Base-by-base conservation (phyloP, 2,113 vertebrate species). In the Furnarius figulus region DNA sequence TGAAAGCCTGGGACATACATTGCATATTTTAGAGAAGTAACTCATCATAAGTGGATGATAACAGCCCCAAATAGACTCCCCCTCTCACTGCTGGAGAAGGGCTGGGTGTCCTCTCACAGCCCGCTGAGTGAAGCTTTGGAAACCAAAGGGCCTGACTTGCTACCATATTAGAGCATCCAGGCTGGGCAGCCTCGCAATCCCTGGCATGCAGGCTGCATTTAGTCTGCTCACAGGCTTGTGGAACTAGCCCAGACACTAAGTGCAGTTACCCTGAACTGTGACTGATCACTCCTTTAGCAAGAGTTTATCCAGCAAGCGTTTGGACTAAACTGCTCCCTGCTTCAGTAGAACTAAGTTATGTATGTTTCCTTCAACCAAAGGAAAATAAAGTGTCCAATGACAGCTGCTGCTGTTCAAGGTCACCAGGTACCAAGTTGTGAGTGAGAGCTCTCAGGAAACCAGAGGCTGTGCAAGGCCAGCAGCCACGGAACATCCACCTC, bases 321-420 rank as follows among this genome's bases (percentile, higher is more conserved):
- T 35, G 31, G 27, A 35, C n/a, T 33, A 7, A 85, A 62, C 39
- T 49, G 23, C 74, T 91, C 19, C 2, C 31, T 82, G 50, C 18
- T 35, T 80, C 63, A 42, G 66, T 1, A 73, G 28, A 58, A 82
- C 14, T 16, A 1, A 77, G 39, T 61, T 42, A 13, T 10, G 2
- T 8, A 20, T 24, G 33, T 55, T 73, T 70, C 63, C 59, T 14
- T 52, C 31, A 23, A n/a, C 16, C 50, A 70, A 87, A 93, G 37
- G 3, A 53, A 75, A 90, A 14, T 14, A n/a, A 27, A 28, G 28
- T 28, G 21, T 35, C 8, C 72, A 87, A 8, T 37, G 90, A 80
- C 67, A 94, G 27, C 71, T 65, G 67, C 72, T 87, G 31, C 65
- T 91, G 65, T 22, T 90, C 87, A 96, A 95, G 93, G 93, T 94